phyloP scores from a whole-genome alignment of 1,140 invertebrate species.

The Cotesia vestalis region DNA sequence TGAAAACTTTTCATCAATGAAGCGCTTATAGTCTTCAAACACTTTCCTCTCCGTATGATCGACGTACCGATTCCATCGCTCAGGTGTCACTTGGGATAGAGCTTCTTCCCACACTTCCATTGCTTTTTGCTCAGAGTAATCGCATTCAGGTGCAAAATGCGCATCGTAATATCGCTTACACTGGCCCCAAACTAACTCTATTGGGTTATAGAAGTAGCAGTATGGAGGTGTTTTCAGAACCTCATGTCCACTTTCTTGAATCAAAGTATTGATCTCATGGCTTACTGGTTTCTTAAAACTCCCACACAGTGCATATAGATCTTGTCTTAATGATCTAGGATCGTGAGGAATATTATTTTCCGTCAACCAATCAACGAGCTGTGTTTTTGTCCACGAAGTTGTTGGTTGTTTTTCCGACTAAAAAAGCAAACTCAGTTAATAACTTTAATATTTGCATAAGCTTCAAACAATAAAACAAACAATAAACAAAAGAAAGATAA shows the following conservation, averaged over 20 bases:
- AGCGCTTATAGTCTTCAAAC: too few species aligned
- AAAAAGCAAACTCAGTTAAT: conserved; percentile 38
- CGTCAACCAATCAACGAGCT: background rate
- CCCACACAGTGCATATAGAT: background rate
- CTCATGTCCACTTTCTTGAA: conserved; percentile 19
- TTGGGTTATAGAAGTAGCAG: conserved; percentile 55
- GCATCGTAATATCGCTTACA: conserved; percentile 43
- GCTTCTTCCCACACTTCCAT: background rate
- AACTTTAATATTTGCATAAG: too few species aligned
- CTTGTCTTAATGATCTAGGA: background rate
- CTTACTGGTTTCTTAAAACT: background rate
- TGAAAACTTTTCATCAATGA: too few species aligned
- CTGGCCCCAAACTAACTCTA: conserved; percentile 54
- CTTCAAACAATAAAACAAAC: too few species aligned
- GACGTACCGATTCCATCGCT: background rate
- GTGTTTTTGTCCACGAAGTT: background rate
- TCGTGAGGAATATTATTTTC: background rate
- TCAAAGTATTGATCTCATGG: background rate
- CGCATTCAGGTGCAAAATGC: background rate
- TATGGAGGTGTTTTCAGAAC: conserved; percentile 53
- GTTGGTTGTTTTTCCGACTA: conserved; percentile 32
- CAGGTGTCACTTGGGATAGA: background rate
- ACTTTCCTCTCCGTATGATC: background rate
- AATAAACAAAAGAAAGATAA: too few species aligned
- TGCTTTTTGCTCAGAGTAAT: background rate